Percentiles rank a stretch among this genome's conserved stretches.
Evolutionary conservation across 2,797 vertebrate genomes (phyloP).

Genomic region (Allenopithecus nigroviridis): DNA sequence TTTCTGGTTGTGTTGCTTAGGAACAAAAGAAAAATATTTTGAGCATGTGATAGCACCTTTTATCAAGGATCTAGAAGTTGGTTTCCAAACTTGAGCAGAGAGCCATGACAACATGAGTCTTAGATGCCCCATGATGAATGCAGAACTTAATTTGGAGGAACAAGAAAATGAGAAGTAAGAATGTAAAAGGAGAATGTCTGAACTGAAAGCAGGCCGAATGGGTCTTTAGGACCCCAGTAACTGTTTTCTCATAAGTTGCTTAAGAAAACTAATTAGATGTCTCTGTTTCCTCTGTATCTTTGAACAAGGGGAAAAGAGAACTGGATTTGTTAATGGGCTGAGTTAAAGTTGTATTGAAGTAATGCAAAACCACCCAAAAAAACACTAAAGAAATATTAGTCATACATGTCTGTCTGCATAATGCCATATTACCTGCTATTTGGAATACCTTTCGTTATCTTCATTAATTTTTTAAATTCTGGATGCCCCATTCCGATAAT

Average conservation of each 20-base stretch:
- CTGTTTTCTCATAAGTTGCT: neutral
- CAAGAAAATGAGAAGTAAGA: neutral
- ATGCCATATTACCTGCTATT: neutral
- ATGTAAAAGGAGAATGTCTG: neutral
- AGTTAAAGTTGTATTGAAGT: neutral
- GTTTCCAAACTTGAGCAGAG: neutral
- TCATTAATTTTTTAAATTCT: slow-evolving; percentile 2
- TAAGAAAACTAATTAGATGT: neutral
- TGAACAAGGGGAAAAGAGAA: neutral
- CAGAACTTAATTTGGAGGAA: neutral
- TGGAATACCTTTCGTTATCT: slow-evolving; percentile 4
- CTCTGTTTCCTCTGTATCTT: neutral
- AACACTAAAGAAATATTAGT: neutral
- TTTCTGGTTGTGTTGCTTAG: slow-evolving; percentile 37
- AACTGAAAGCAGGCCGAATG: neutral
- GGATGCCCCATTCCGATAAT: neutral
- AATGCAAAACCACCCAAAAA: neutral
- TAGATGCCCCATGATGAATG: neutral
- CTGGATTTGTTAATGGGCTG: neutral
- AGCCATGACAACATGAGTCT: neutral
- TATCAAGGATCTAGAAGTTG: neutral
- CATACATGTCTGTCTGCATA: neutral
- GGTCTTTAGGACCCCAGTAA: neutral
- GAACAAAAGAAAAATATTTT: slow-evolving; percentile 39
- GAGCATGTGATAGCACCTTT: neutral